Conservation (phyloP, 2,797 vertebrate genomes). For the Sciurus vulgaris region DNA sequence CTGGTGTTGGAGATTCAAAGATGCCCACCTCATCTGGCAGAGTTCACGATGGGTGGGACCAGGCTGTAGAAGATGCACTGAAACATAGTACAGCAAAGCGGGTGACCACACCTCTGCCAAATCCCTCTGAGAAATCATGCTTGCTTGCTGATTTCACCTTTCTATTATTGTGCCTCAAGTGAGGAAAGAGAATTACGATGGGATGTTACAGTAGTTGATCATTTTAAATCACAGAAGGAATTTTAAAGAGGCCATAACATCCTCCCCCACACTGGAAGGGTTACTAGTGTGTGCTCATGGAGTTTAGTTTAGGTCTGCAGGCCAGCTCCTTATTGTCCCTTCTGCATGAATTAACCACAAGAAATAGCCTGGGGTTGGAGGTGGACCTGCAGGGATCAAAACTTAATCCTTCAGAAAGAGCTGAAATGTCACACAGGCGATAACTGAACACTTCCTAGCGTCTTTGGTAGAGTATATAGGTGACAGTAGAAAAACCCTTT, state of each 20-base stretch:
- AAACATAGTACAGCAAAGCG: too few relatives aligned
- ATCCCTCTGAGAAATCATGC: background rate
- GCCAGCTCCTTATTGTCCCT: background rate
- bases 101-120: background rate
- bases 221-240: background rate
- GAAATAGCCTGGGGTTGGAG: background rate
- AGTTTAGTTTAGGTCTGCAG: background rate
- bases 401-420: background rate
- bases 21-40: too few relatives aligned
- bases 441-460: background rate
- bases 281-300: background rate
- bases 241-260: background rate
- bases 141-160: background rate
- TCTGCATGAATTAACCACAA: background rate
- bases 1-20: background rate
- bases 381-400: too few relatives aligned
- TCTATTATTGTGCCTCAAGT: background rate
- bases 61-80: background rate
- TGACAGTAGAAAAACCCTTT: background rate
- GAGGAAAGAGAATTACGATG: slow-evolving; percentile 20
- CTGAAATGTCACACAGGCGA: background rate
- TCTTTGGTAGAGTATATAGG: background rate
- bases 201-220: background rate
- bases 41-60: background rate
- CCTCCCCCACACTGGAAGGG: background rate